These are phyloP conservation scores for Virgularia gustaviana DNA, from an alignment of 92 coral and sea anemone species.

Conservation along the genomic window DNA sequence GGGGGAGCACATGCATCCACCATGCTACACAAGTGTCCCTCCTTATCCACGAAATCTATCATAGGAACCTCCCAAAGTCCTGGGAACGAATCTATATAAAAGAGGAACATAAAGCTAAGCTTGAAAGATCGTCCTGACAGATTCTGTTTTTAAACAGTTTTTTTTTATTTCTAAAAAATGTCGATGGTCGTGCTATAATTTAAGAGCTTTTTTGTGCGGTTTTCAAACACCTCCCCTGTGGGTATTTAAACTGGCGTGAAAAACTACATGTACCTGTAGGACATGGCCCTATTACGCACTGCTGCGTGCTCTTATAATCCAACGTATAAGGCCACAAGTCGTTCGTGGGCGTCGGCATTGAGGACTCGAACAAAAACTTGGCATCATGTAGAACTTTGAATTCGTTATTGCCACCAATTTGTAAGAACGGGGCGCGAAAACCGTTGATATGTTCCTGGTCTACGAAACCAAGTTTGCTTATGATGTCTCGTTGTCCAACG, in stretches of 20 bases:
- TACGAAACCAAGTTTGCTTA: conserved; percentile 68
- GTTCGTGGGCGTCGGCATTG: conserved; percentile 71
- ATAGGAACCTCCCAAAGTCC: conserved; percentile 97
- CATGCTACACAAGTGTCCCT: conserved; percentile 66
- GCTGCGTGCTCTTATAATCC: conserved; percentile 68
- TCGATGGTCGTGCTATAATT: too few relatives aligned
- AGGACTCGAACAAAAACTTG: conserved; percentile 79
- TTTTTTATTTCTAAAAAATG: too few relatives aligned
- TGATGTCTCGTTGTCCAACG: conserved; percentile 73
- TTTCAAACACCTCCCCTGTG: too few relatives aligned
- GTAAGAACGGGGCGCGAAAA: conserved; percentile 82
- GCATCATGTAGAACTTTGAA: conserved; percentile 72
- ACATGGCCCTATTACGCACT: conserved; percentile 82
- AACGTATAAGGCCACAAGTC: conserved; percentile 95
- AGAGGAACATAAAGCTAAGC: neutral
- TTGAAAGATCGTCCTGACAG: too few relatives aligned
- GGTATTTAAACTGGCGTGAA: neutral
- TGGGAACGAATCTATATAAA: conserved; percentile 82
- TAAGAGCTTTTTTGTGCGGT: too few relatives aligned
- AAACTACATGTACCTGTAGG: conserved; percentile 60
- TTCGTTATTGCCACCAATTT: conserved; percentile 79
- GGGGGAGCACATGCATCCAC: conserved; percentile 76
- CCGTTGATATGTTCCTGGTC: conserved; percentile 70
- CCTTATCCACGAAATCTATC: conserved; percentile 66
- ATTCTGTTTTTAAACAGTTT: too few relatives aligned